Evolutionary conservation across 1,140 invertebrate genomes (phyloP).

Genomic region (Probaryconus sp.): DNA sequence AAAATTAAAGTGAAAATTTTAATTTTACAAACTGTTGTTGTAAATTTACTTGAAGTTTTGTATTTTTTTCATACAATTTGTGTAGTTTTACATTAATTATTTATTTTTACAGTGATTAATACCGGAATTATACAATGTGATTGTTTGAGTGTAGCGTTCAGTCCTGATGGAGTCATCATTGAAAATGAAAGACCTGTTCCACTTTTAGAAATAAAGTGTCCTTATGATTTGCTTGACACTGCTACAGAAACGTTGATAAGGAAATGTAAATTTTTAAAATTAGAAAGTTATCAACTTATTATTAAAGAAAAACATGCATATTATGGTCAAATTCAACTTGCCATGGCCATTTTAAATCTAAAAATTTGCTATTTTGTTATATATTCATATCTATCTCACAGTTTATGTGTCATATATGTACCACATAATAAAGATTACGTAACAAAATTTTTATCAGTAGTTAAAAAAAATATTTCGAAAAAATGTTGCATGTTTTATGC

Average conservation of each 20-base stretch:
- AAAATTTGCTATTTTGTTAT: constrained; percentile 11
- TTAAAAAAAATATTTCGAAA: constrained; percentile 17
- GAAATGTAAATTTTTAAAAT: not conserved
- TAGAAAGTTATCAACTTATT: constrained; percentile 3
- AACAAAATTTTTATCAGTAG: constrained; percentile 4
- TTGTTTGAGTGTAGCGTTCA: too few species aligned
- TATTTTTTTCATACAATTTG: too few species aligned
- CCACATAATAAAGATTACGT: constrained; percentile 6
- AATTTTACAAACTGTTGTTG: too few species aligned
- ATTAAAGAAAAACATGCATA: constrained; percentile 24
- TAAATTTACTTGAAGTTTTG: too few species aligned
- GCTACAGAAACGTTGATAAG: not conserved
- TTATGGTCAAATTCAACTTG: constrained; percentile 28
- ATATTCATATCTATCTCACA: constrained; percentile 1
- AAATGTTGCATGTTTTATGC: constrained; percentile 14
- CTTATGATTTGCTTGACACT: too few species aligned
- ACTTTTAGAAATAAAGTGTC: too few species aligned
- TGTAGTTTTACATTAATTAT: too few species aligned
- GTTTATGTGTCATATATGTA: constrained; percentile 4
- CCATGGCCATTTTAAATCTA: constrained; percentile 29
- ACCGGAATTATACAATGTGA: too few species aligned
- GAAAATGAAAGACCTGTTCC: constrained; percentile 13
- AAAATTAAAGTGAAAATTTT: too few species aligned
- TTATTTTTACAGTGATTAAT: too few species aligned
- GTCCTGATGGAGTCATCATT: constrained; percentile 48